Base-by-base conservation (phyloP, 2,797 vertebrate genomes). In the Diglossa cyanea region DNA sequence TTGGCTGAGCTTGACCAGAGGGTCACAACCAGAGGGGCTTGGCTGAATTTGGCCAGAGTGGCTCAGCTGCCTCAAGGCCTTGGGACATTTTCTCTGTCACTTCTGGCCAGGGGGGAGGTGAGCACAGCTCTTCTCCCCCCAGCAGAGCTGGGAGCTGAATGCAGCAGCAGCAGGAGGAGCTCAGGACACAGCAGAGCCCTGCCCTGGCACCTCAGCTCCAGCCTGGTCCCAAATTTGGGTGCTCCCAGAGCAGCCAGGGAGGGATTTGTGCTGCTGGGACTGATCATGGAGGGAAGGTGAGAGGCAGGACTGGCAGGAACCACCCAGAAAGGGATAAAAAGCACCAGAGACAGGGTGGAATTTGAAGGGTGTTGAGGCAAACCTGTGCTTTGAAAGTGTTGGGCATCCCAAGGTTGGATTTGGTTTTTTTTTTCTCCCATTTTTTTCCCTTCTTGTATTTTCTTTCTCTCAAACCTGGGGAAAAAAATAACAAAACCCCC, bases 401-500 rank as follows among this genome's bases (percentile, higher is more conserved):
- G 30, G 28, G 48, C 33, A 77, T 45, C 25, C 25, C 21, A 26
- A 70, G 33, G 33, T 70, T 61, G 55, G 47, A 76, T 61, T 68
- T 35, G 5, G 11, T 30, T 53, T 25, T 9, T 25, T 11, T 51
- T 16, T 35, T 35, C 14, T 15, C 19, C 11, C 1, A 0, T 39
- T 51, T 57, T 51, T 73, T 11, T 1, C 35, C 10, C 35, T 35
- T 35, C 35, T 61, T 62, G 40, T 60, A 9, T 62, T 70, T 70
- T 20, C 9, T 61, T 76, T 70, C 30, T 40, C 35, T 86, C 48
- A 21, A 40, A 10, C 20, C 16, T 21, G 17, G 40, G 31, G 0
- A 39, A 58, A 39, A 13, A 58, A 39, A 13, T 1, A 30, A 25
- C 17, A 16, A 37, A 51, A 48, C 13, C 15, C 9, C 28, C 17